Evolutionary conservation across 2,888 invertebrate species (phyloP), one percentile per base, ranked within the genome.

Genomic region (Zonitis immaculata): DNA sequence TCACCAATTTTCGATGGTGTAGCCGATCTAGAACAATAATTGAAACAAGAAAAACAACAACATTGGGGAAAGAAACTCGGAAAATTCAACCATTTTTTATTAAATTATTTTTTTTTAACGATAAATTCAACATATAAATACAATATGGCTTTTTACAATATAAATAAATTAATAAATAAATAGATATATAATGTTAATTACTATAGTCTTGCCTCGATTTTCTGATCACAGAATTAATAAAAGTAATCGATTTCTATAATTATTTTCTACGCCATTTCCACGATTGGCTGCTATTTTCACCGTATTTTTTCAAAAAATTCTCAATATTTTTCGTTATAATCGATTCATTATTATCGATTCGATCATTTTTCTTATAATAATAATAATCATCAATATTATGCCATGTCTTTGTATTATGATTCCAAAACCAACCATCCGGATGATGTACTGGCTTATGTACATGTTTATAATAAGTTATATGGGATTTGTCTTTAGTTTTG

Each of bases 371-470:
- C n/a, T n/a, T n/a, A n/a, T n/a, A n/a, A 35, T 74, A 69, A 49
- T 72, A 60, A 42, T 65, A 65, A 57, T 72, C 64, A 6, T 58
- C 73, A 26, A 74, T 64, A 63, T 78, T 75, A 16, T 77, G 73
- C 82, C 81, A 82, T 1, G 79, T 78, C 70, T 82, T 81, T 25
- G 80, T 76, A 45, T 77, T 72, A 28, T 80, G 76, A 65, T 83
- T 80, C 82, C 81, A 82, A 59, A 78, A 79, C 82, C 82, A 82
- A 12, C 79, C 77, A 18, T 82, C 81, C 43, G 69, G 62, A 62
- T 76, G 76, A 54, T 79, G 76, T 53, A 63, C 73, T 66, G 60
- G 78, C 68, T 54, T 70, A 56, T 75, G 74, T 0, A 70, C 59
- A 51, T 75, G 75, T 20, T 73, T 71, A 52, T 73, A 69, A 58